Evolutionary conservation across 2,797 vertebrate genomes (phyloP).

Genomic region (Ctenopoma multispine): DNA sequence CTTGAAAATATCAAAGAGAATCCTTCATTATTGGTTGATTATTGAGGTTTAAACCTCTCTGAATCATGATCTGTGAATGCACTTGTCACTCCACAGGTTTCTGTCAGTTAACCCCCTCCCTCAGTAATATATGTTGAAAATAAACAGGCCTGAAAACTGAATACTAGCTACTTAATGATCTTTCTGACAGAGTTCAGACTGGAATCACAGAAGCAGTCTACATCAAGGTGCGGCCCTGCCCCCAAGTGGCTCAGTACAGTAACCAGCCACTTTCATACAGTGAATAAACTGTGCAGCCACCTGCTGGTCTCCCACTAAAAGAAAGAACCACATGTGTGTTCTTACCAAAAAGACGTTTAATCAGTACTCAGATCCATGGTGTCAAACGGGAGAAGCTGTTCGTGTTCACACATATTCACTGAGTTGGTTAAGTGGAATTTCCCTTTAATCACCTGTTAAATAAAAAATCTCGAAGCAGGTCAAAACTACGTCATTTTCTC

Average conservation of each 20-base stretch:
- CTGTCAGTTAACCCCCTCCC: not conserved
- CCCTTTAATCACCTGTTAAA: not conserved
- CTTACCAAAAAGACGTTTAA: not conserved
- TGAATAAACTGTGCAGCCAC: not conserved
- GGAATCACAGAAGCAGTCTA: not conserved
- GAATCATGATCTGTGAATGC: not conserved
- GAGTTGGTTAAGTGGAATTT: not conserved
- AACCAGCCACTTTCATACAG: not conserved
- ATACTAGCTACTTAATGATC: not conserved
- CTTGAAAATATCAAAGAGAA: not conserved
- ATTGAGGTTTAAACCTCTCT: not conserved
- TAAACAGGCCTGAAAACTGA: not conserved
- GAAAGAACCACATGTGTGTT: not conserved
- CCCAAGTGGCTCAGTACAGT: conserved; percentile 62
- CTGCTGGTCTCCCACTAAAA: not conserved
- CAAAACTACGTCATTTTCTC: not conserved
- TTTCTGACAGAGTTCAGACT: not conserved
- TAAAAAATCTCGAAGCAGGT: not conserved
- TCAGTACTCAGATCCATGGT: not conserved
- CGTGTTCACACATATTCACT: not conserved
- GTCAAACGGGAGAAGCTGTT: too few species aligned
- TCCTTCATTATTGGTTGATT: not conserved
- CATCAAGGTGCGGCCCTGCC: conserved; percentile 68
- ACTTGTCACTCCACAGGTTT: not conserved
- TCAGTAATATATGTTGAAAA: not conserved